Base-by-base conservation (phyloP, 2,113 vertebrate genomes). In the Psettodes erumei region DNA sequence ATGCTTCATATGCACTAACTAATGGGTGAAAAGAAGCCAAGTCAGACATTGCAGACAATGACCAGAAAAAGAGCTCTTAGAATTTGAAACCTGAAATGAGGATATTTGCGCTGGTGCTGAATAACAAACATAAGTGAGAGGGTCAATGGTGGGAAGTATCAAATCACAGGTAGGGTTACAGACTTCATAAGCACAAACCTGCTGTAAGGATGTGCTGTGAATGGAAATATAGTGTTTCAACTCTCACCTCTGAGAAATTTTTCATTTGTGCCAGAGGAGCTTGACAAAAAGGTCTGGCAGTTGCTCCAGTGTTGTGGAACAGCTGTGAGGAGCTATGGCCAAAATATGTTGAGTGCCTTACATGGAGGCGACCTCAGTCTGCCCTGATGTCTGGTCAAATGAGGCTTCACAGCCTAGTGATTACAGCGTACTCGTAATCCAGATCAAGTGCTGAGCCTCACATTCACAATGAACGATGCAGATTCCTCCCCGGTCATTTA, bases 281-380 rank as follows among this genome's bases (percentile, higher is more conserved):
- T 27, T 32, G 58, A 56, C 3, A 6, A 56, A 53, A 74, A 38
- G 9, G 25, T 53, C 59, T 69, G 53, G 59, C 75, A 63, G 59
- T 59, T 69, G 43, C 60, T 47, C 64, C 8, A 1, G 67, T 77
- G 68, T 60, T 67, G 23, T 85, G 68, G 71, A 75, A 79, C 81
- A 88, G 76, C 82, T 84, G 80, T 25, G 51, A 62, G 74, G 32
- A 60, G 37, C 35, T 8, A 16, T 13, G 40, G 50, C 67, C 79
- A 79, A 82, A 83, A 62, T 77, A 74, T 82, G 64, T 48, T 33
- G 32, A 63, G 68, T 28, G 63, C 13, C 42, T 61, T 59, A 62
- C 32, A 38, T 12, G 27, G 32, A 27, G 50, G 38, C 19, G 13
- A 54, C 42, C 30, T n/a, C 7, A 40, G 18, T 67, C 51, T 48